These are phyloP conservation scores for Calidris pugnax DNA, from an alignment of 2,113 vertebrate genomes.

Conservation along the genomic window DNA sequence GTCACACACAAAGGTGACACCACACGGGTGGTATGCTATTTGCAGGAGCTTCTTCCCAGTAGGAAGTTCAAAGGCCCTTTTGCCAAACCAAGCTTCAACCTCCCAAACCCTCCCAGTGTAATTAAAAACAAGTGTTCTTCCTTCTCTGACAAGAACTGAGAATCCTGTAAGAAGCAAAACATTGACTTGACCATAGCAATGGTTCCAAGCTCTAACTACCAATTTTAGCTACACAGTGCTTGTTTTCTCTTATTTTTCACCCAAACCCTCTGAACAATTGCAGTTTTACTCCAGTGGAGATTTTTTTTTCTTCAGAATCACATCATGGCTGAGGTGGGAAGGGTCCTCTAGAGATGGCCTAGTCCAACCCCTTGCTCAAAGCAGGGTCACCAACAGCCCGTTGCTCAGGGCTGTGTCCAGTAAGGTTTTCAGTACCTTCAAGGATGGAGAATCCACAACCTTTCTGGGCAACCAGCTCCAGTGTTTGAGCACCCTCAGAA, in stretches of 20 bases:
- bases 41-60: neutral
- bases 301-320: neutral
- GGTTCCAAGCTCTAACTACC: neutral
- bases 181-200: rapidly evolving
- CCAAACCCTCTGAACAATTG: neutral
- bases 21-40: neutral
- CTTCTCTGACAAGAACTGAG: neutral
- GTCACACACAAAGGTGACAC: neutral
- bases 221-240: neutral
- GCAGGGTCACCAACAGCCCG: neutral
- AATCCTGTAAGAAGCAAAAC: neutral
- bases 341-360: neutral
- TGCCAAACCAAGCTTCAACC: neutral
- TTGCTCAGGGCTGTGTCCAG: neutral
- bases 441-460: neutral
- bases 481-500: neutral
- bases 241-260: neutral
- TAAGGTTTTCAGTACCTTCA: neutral
- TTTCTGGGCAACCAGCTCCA: neutral
- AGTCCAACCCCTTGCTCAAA: neutral
- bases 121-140: neutral
- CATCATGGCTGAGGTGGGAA: neutral
- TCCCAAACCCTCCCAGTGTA: neutral
- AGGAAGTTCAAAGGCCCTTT: neutral
- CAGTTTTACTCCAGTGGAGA: neutral